A percentile compares a stretch with the other conserved stretches of the same genome.
Conservation (phyloP, 2,113 vertebrate species). For the Anolis sagrei region DNA sequence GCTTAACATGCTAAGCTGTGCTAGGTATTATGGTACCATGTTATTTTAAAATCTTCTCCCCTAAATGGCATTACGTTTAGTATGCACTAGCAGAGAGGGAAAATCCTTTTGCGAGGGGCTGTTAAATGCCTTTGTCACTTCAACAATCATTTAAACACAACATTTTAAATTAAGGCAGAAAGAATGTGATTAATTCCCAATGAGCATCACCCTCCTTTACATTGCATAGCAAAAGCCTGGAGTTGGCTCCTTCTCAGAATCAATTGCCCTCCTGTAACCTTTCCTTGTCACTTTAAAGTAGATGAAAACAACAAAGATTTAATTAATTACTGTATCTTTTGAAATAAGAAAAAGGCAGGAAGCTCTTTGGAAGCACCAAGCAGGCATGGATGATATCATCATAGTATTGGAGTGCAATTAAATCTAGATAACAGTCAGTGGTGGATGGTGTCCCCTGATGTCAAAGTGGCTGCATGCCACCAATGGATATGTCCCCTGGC, state of each 20-base stretch:
- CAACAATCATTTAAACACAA: conserved; percentile 59
- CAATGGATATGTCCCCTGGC: too few species aligned
- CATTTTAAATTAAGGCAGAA: conserved; percentile 63
- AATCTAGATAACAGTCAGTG: neutral
- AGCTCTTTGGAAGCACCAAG: conserved; percentile 57
- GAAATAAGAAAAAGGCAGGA: conserved; percentile 15
- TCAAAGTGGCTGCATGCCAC: too few species aligned
- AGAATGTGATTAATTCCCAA: conserved; percentile 57
- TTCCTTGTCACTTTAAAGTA: conserved; percentile 66
- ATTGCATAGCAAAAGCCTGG: conserved; percentile 40
- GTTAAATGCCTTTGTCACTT: conserved; percentile 65
- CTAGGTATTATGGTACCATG: conserved; percentile 40
- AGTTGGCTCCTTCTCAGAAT: conserved; percentile 68
- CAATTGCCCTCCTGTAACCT: conserved; percentile 63
- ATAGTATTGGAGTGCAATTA: conserved; percentile 45
- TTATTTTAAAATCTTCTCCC: conserved; percentile 53
- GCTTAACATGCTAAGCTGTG: conserved; percentile 44
- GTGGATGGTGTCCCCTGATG: too few species aligned
- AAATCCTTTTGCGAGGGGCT: conserved; percentile 57
- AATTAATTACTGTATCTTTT: conserved; percentile 64
- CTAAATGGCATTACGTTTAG: conserved; percentile 60
- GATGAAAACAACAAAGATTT: conserved; percentile 67
- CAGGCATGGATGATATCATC: conserved; percentile 23
- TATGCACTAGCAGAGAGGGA: conserved; percentile 46
- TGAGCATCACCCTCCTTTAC: conserved; percentile 56